Base-by-base conservation (phyloP, 2,888 invertebrate species). In the Brachyptera risi region DNA sequence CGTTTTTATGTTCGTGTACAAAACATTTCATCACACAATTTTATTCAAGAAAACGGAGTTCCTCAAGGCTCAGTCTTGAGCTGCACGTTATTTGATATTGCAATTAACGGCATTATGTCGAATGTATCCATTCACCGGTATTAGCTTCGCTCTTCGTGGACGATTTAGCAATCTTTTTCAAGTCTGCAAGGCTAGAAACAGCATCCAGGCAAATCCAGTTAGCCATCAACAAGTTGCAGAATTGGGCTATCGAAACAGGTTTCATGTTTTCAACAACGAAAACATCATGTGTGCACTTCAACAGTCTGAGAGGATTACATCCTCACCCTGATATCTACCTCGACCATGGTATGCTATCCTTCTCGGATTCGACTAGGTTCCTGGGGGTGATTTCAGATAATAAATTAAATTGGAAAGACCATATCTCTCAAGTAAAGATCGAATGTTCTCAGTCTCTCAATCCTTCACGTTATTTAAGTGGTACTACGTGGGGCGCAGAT, bases 41-140 rank as follows among this genome's bases (percentile, higher is more conserved):
- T 26, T 23, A 40, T 11, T 3, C 1, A 56, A 15, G 38, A n/a
- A n/a, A n/a, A n/a, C n/a, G n/a, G n/a, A n/a, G n/a, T n/a, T n/a
- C n/a, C n/a, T n/a, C n/a, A n/a, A n/a, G n/a, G n/a, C n/a, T n/a
- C n/a, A n/a, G n/a, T n/a, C n/a, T n/a, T n/a, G n/a, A n/a, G n/a
- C n/a, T 38, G 7, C 51, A 57, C 26, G 60, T 31, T 63, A 2
- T 63, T 60, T n/a, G 27, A 38, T 13, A 56, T 63, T 26, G 56
- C 56, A n/a, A 60, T 63, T 5, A 13, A 56, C 19, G 60, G 60
- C 15, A 35, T 61, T 11, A 35, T n/a, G n/a, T 31, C 1, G 37
- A 31, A n/a, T 44, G 47, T 23, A 37, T 59, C n/a, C 26, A 24
- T 13, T 44, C 23, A 7, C 59, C 59, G 17, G n/a, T 59, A 0